Conservation (phyloP, 2,888 invertebrate genomes). For the Tetragonisca angustula region DNA sequence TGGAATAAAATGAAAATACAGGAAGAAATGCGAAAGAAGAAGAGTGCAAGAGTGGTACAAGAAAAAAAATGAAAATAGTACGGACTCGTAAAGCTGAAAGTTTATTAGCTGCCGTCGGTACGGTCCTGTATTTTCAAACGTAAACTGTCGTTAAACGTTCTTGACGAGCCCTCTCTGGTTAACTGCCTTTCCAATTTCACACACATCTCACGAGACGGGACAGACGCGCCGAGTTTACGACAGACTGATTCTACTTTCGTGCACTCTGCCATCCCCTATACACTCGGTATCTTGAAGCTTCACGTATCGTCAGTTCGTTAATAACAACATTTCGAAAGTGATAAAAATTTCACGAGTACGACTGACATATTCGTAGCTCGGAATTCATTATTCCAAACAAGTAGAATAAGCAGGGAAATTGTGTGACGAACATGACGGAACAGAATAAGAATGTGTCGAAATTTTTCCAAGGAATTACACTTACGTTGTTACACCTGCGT, state of each 20-base stretch:
- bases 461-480: background rate
- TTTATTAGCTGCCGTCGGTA: slow-evolving; percentile 49
- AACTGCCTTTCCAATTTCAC: slow-evolving; percentile 29
- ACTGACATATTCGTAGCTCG: too few relatives aligned
- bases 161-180: slow-evolving; percentile 28
- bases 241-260: slow-evolving; percentile 45
- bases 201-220: slow-evolving; percentile 9
- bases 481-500: background rate
- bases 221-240: slow-evolving; percentile 41
- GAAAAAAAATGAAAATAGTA: slow-evolving; percentile 46
- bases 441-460: background rate
- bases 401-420: background rate
- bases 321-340: too few relatives aligned
- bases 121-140: slow-evolving; percentile 51
- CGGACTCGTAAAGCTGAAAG: slow-evolving; percentile 47
- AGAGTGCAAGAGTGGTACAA: background rate
- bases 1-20: background rate
- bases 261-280: background rate
- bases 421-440: background rate
- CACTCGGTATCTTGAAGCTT: background rate
- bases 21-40: background rate
- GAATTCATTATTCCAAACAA: background rate
- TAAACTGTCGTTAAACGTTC: slow-evolving; percentile 49
- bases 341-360: too few relatives aligned
- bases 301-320: background rate